Conservation (phyloP, 30 jellyfish, hydroid and myxozoan species). For the Pelagia noctiluca region DNA sequence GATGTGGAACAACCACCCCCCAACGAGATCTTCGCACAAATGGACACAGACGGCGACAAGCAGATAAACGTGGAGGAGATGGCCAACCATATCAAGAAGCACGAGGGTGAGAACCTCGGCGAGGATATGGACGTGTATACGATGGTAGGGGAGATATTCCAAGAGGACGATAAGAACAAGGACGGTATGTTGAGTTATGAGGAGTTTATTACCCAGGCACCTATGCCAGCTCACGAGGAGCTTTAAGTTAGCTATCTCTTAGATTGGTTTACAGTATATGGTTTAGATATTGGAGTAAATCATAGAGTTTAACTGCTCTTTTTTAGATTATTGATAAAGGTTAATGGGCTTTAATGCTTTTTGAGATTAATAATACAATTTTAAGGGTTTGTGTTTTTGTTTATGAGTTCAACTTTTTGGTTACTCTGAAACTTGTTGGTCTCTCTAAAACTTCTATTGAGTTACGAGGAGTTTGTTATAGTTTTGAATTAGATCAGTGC, state of each 20-base stretch:
- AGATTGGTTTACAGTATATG: too few relatives aligned
- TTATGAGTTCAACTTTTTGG: too few relatives aligned
- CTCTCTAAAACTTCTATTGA: too few relatives aligned
- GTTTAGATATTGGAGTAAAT: too few relatives aligned
- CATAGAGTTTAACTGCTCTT: too few relatives aligned
- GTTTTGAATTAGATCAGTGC: too few relatives aligned
- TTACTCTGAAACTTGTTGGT: too few relatives aligned
- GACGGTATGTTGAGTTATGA: slow-evolving; percentile 88
- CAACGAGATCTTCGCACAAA: slow-evolving; percentile 72
- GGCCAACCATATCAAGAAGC: slow-evolving; percentile 77
- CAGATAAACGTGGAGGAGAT: slow-evolving; percentile 82
- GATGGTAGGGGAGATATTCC: slow-evolving; percentile 90
- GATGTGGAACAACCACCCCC: slow-evolving; percentile 29
- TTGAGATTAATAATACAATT: too few relatives aligned
- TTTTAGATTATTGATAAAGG: too few relatives aligned
- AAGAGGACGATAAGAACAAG: slow-evolving; percentile 90
- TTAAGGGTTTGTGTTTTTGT: too few relatives aligned
- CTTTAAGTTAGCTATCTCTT: slow-evolving; percentile 15
- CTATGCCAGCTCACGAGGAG: slow-evolving; percentile 51
- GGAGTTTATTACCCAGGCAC: slow-evolving; percentile 49
- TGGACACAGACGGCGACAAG: slow-evolving; percentile 80
- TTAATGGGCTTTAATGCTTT: too few relatives aligned
- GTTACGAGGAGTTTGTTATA: too few relatives aligned
- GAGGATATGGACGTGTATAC: slow-evolving; percentile 81
- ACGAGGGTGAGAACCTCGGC: slow-evolving; percentile 58